phyloP scores from a whole-genome alignment of 1,140 invertebrate species.

The Bombus sylvicola region DNA sequence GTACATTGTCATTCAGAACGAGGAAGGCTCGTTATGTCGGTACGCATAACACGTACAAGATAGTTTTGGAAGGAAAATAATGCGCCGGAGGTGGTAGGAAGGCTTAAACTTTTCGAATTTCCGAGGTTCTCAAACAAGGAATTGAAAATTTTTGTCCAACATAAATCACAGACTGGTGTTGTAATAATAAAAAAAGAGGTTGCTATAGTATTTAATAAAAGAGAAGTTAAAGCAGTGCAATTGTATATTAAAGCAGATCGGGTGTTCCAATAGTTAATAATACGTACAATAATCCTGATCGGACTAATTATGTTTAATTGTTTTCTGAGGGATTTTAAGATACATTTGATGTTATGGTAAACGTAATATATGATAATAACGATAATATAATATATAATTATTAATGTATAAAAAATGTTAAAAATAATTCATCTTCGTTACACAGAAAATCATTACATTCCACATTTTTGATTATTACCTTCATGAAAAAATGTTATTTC shows the following conservation, averaged over 20 bases:
- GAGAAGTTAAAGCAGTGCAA: neutral
- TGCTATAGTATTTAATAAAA: neutral
- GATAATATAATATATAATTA: neutral
- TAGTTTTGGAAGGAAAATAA: slow-evolving; percentile 32
- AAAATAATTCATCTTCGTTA: neutral
- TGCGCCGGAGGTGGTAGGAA: neutral
- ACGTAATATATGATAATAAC: neutral
- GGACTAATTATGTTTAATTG: neutral
- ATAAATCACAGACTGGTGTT: neutral
- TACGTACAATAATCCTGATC: neutral
- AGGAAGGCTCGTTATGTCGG: slow-evolving; percentile 45
- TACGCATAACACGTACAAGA: slow-evolving; percentile 49
- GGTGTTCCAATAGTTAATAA: neutral
- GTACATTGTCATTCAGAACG: slow-evolving; percentile 57
- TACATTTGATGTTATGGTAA: neutral
- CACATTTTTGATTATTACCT: neutral
- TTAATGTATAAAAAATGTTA: neutral
- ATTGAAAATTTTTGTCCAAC: neutral
- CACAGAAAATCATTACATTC: no score
- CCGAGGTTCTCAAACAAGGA: neutral
- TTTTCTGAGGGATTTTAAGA: neutral
- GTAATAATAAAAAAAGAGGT: neutral
- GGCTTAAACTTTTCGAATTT: slow-evolving; percentile 23
- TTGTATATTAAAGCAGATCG: neutral
- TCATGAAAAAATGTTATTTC: neutral